phyloP scores from a whole-genome alignment of 2,888 invertebrate genomes.

The Pediacus dermestoides region DNA sequence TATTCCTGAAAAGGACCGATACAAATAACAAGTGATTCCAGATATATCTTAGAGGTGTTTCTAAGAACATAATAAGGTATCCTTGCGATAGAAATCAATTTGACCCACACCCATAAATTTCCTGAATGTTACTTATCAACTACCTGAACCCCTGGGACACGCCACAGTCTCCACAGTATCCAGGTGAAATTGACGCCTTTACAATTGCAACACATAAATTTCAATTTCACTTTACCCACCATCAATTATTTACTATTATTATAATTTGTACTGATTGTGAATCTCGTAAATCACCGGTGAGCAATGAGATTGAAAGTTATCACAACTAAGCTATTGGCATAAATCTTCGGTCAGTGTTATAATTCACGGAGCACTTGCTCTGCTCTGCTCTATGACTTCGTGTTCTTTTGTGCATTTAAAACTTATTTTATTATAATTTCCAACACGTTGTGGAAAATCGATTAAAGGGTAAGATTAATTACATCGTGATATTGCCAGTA shows the following conservation, averaged over 20 bases:
- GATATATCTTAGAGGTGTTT: background rate
- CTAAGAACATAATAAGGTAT: constrained; percentile 6
- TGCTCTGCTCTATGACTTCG: background rate
- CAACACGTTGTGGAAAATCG: constrained; percentile 6
- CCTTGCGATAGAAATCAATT: constrained; percentile 3
- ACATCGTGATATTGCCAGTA: constrained; percentile 5
- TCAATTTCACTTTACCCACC: constrained; percentile 28
- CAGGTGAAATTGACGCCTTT: constrained; percentile 19
- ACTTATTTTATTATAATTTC: constrained; percentile 1
- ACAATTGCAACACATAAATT: constrained; percentile 27
- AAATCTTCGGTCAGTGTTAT: constrained; percentile 2
- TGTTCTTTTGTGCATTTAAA: background rate
- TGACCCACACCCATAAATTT: constrained; percentile 11
- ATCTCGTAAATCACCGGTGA: constrained; percentile 25
- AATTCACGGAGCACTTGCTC: constrained; percentile 1
- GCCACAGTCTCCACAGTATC: too few species aligned
- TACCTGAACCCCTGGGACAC: constrained; percentile 8
- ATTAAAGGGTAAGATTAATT: constrained; percentile 6
- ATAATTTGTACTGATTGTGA: constrained; percentile 24
- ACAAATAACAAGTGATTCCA: constrained; percentile 1
- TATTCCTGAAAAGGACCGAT: background rate
- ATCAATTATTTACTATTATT: constrained; percentile 28
- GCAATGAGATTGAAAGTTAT: constrained; percentile 5
- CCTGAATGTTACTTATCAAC: constrained; percentile 10
- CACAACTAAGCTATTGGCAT: background rate